phyloP scores from a whole-genome alignment of 2,888 invertebrate genomes.

The Frankliniella fusca region DNA sequence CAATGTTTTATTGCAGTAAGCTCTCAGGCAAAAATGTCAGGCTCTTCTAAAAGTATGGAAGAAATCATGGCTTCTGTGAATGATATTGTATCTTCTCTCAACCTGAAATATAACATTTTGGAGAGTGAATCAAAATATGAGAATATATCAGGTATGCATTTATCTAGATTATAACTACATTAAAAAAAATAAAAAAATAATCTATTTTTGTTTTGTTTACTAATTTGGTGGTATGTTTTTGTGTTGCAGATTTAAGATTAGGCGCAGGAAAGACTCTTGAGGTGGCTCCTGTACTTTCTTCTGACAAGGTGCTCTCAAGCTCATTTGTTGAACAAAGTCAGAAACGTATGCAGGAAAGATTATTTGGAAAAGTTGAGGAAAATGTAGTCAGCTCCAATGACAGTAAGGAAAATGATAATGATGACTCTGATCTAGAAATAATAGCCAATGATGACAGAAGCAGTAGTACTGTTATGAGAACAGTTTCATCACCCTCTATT shows the following conservation, averaged over 20 bases:
- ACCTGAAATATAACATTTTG: background rate
- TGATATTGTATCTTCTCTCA: conserved; percentile 12
- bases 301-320: background rate
- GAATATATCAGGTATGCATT: background rate
- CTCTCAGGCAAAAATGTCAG: background rate
- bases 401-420: background rate
- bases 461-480: background rate
- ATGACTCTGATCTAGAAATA: background rate
- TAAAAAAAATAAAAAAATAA: background rate
- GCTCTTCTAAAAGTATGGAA: background rate
- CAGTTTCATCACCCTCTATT: background rate
- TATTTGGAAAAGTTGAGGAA: background rate
- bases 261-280: background rate
- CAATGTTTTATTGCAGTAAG: background rate
- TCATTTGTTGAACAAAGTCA: background rate
- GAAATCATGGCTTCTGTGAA: conserved; percentile 7
- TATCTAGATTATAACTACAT: background rate
- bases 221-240: background rate
- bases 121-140: background rate
- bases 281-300: background rate
- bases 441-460: background rate
- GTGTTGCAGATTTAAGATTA: background rate
- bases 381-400: background rate
- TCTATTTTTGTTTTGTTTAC: background rate
- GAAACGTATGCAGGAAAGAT: background rate